Base-by-base conservation (phyloP, 2,888 invertebrate species). In the Craniophora ligustri region DNA sequence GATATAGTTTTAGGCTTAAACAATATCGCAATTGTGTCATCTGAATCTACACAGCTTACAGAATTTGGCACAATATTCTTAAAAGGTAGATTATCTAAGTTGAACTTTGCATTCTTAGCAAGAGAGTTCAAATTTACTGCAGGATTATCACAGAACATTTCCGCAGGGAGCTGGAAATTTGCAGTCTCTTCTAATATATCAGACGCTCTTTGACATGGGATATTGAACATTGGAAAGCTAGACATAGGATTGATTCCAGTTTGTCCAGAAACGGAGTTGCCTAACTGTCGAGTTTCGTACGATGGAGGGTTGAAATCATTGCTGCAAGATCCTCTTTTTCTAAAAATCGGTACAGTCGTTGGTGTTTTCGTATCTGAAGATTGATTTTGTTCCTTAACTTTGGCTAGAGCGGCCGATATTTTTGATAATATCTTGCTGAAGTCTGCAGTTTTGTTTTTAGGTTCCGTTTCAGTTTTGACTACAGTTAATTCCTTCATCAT, bases 1-100 rank as follows among this genome's bases (percentile, higher is more conserved):
- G 85, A 75, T 44, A 85, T 71, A 1, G 77, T 79, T 73, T 82
- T 82, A 0, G 86, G 81, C n/a, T 83, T 84, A 35, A 81, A 80
- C 6, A 84, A 36, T 35, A 85, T 72, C 3, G 79, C 75, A 4
- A 86, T 47, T 4, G 78, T 64, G 19, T 80, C 75, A 10, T 78
- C 77, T 0, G 72, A 59, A 21, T 84, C 76, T 7, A 66, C 63
- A 54, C 59, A 67, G 19, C 42, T 72, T 35, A 75, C 45, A 14
- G 73, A 67, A 40, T 73, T 66, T 26, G 73, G 70, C 5, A 57
- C 54, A 5, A 71, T 41, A 10, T 59, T 55, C 5, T 69, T 31
- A 8, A 56, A 56, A 6, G 61, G 55, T 21, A 67, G 48, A 39
- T 69, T 68, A 15, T 72, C 72, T 2, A 70, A 60, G 66, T 59